A percentile compares a stretch with the other conserved stretches of the same genome.
These are phyloP conservation scores for Drosophila setifemur DNA, from an alignment of 1,140 invertebrate genomes.

Conservation along the genomic window DNA sequence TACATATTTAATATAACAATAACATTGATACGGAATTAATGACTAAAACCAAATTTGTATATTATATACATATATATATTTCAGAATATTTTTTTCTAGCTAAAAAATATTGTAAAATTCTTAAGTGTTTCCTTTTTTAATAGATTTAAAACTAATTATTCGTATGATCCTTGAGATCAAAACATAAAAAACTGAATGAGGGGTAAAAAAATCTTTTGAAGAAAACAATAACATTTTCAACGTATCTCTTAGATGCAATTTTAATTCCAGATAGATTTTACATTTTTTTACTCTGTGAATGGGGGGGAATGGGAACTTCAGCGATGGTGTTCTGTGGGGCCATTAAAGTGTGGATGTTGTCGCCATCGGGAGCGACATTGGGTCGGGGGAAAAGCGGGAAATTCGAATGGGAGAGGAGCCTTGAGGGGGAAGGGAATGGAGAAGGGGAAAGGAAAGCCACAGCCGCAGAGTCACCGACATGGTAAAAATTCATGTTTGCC, in stretches of 20 bases:
- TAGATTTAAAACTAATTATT: too few relatives aligned
- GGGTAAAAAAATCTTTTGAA: too few relatives aligned
- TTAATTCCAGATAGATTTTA: not conserved
- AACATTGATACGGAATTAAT: too few relatives aligned
- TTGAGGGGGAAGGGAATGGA: not conserved
- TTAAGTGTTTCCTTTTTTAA: too few relatives aligned
- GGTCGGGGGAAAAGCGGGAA: slow-evolving; percentile 4
- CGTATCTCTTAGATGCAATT: not conserved
- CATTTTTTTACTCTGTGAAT: slow-evolving; percentile 1
- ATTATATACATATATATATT: too few relatives aligned
- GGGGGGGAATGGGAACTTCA: slow-evolving; percentile 1
- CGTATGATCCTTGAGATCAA: too few relatives aligned
- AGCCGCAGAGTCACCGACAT: slow-evolving; percentile 45
- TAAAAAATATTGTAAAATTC: too few relatives aligned
- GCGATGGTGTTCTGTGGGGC: slow-evolving; percentile 8
- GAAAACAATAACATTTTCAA: too few relatives aligned
- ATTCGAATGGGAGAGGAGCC: slow-evolving; percentile 6
- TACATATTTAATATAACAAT: too few relatives aligned
- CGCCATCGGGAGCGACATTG: slow-evolving; percentile 10
- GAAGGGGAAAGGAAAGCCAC: slow-evolving; percentile 21
- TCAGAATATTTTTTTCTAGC: too few relatives aligned
- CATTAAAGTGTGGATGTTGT: slow-evolving; percentile 64
- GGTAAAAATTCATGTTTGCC: slow-evolving; percentile 71
- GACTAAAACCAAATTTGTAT: too few relatives aligned
- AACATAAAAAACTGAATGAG: too few relatives aligned